Evolutionary conservation across 2,113 vertebrate genomes (phyloP).

Genomic region (Sardina pilchardus): DNA sequence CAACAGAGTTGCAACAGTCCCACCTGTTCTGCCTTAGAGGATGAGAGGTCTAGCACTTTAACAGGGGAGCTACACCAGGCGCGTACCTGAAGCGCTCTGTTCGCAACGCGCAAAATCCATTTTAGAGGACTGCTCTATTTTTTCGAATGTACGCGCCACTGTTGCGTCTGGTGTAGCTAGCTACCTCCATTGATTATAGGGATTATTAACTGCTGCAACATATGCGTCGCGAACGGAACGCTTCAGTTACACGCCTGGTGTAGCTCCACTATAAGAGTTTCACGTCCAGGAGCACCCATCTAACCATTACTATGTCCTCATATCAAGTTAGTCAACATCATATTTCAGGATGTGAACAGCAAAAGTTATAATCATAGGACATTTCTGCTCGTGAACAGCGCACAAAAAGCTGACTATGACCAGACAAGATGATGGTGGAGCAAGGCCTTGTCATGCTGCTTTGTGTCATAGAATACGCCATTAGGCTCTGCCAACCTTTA

Average conservation of each 20-base stretch:
- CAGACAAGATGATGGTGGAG: no score
- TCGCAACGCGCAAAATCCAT: no score
- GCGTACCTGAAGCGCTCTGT: no score
- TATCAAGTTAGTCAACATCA: slow-evolving; percentile 64
- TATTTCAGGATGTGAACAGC: slow-evolving; percentile 75
- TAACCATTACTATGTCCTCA: slow-evolving; percentile 60
- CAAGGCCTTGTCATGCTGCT: not conserved
- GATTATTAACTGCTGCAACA: no score
- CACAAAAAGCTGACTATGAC: not conserved
- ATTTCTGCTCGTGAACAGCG: slow-evolving; percentile 2
- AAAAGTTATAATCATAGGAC: slow-evolving; percentile 72
- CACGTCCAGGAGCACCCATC: not conserved
- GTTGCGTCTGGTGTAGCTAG: no score
- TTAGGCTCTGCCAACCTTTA: not conserved
- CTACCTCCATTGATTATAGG: no score
- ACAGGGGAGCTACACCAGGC: no score
- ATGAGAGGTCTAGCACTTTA: not conserved
- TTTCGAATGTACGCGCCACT: no score
- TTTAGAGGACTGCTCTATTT: no score
- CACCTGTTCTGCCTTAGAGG: not conserved
- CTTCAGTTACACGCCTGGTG: no score
- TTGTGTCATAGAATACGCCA: not conserved
- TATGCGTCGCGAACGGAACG: no score
- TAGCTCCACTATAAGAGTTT: no score
- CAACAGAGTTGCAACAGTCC: not conserved